These are phyloP conservation scores for Chrysocyon brachyurus DNA, from an alignment of 2,797 vertebrate species.

Conservation along the genomic window DNA sequence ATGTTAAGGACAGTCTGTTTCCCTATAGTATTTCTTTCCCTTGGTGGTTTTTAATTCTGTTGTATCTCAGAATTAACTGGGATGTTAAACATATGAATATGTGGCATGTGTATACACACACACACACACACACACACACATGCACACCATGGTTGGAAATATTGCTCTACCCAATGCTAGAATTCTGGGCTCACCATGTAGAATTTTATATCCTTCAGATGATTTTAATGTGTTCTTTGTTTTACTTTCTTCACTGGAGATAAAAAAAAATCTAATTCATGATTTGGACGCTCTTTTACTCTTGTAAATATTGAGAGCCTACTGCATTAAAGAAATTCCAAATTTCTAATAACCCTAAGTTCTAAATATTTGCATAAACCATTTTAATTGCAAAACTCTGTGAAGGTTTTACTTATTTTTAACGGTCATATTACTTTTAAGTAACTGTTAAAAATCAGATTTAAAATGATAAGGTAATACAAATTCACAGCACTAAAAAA, in stretches of 20 bases:
- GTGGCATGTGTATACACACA: too few species aligned
- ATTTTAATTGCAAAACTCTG: background rate
- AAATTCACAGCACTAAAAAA: background rate
- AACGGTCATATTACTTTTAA: background rate
- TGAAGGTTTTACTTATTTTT: too few species aligned
- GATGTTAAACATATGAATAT: background rate
- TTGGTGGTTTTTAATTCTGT: background rate
- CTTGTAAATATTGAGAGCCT: background rate
- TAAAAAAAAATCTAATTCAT: background rate
- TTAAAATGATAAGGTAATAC: conserved; percentile 17
- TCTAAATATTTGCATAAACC: background rate
- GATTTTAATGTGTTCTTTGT: background rate
- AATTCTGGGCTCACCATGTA: background rate
- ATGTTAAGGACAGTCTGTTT: background rate
- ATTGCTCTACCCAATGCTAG: too few species aligned
- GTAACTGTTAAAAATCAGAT: background rate
- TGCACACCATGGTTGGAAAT: background rate
- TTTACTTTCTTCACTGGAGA: background rate
- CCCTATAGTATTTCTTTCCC: background rate
- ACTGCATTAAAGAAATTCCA: background rate
- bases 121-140: background rate
- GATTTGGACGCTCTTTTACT: background rate
- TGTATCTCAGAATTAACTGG: background rate
- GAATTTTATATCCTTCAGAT: background rate
- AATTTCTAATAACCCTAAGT: background rate